These are phyloP conservation scores for Camponotus vicinus DNA, from an alignment of 1,140 invertebrate species.

Conservation along the genomic window DNA sequence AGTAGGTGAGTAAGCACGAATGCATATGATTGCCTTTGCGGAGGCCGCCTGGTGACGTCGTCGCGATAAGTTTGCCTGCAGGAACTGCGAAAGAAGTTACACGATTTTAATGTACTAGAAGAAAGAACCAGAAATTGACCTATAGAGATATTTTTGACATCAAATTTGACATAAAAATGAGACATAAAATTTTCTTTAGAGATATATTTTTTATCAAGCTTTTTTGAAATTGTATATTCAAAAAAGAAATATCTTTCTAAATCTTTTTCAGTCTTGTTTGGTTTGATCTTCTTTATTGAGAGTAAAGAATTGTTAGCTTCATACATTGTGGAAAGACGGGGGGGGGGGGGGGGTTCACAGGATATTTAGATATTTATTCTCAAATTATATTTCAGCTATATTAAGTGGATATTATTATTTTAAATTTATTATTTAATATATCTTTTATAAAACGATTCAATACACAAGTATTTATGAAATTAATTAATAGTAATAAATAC, in stretches of 20 bases:
- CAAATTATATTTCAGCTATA: neutral
- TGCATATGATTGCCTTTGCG: constrained; percentile 54
- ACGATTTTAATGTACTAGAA: constrained; percentile 12
- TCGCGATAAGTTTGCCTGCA: constrained; percentile 22
- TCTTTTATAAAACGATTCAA: neutral
- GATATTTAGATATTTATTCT: neutral
- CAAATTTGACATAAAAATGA: too few relatives aligned
- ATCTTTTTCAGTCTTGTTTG: neutral
- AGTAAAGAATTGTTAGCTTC: neutral
- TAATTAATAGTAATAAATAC: neutral
- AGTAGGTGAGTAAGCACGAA: constrained; percentile 61
- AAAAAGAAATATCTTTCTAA: neutral
- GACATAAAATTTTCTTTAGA: too few relatives aligned
- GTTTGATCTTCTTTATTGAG: neutral
- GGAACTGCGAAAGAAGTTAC: neutral
- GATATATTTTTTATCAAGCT: neutral
- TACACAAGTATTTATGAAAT: neutral
- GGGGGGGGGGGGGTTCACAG: too few relatives aligned
- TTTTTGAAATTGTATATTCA: neutral
- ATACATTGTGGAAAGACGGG: too few relatives aligned
- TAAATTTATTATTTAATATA: neutral
- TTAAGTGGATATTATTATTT: neutral
- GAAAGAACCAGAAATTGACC: neutral
- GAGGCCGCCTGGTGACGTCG: constrained; percentile 36
- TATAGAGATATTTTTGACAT: neutral